phyloP scores from a whole-genome alignment of 92 coral and sea anemone species.

The Zoanthus sociatus region DNA sequence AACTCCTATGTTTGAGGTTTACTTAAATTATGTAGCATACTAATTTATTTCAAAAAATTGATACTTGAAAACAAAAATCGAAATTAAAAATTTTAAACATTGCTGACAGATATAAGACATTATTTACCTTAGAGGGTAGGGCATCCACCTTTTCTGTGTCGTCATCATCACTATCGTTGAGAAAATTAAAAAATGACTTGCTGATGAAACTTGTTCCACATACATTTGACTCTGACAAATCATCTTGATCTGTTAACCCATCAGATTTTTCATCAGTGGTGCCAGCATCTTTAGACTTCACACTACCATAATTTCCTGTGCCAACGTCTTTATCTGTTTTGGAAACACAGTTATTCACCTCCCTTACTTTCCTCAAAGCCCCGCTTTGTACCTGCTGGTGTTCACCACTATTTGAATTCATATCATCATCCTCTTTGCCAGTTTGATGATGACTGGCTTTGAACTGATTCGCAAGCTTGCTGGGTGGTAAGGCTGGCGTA shows the following conservation, averaged over 20 bases:
- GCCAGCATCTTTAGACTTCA: neutral
- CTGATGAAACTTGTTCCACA: slow-evolving; percentile 40
- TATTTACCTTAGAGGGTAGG: slow-evolving; percentile 35
- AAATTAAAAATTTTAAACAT: neutral
- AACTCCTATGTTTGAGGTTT: too few species aligned
- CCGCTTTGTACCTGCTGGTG: neutral
- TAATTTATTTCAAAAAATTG: too few species aligned
- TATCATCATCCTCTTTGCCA: neutral
- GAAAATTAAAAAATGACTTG: slow-evolving; percentile 78
- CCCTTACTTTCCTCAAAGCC: neutral
- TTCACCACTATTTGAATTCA: neutral
- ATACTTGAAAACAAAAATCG: too few species aligned
- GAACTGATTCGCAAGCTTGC: slow-evolving; percentile 74
- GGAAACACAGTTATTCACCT: neutral
- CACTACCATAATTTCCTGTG: neutral
- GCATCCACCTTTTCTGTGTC: slow-evolving; percentile 49
- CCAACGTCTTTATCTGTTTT: neutral
- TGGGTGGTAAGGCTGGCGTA: slow-evolving; percentile 98
- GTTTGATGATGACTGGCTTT: neutral
- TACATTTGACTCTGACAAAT: neutral
- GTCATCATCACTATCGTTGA: slow-evolving; percentile 69
- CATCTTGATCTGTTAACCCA: slow-evolving; percentile 1
- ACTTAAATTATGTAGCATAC: too few species aligned
- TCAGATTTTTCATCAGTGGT: neutral
- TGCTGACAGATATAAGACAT: neutral